Base-by-base conservation (phyloP, 2,888 invertebrate genomes). In the Troides helena region DNA sequence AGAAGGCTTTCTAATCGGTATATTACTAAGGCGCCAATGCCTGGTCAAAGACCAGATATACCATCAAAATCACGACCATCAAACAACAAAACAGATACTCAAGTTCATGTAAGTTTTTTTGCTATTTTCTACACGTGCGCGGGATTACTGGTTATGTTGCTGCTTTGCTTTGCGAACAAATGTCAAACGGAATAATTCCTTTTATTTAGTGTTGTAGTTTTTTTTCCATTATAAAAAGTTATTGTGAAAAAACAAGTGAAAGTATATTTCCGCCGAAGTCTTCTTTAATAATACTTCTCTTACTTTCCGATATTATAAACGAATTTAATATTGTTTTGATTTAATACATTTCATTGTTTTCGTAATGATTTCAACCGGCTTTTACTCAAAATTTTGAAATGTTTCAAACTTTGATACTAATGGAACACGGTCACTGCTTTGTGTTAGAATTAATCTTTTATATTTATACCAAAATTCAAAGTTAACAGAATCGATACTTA, bases 1-100 rank as follows among this genome's bases (percentile, higher is more conserved):
- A 86, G 92, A 76, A 88, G 85, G 74, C 85, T 92, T 67, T 92
- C 92, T n/a, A 89, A 90, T 76, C 83, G 92, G 68, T 92, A 88
- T 75, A 86, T 79, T 71, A 81, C 87, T 72, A 85, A 84, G 73
- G 76, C 88, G 36, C 81, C 87, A 21, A 76, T 79, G 17, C 73
- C 75, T 60, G 76, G 76, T 63, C 69, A 81, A 1, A 85, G 80
- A 71, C 80, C 82, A 71, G 87, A 87, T 57, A 76, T 77, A 61
- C 72, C 82, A 12, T 72, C 88, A 75, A 89, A 86, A 73, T 74
- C 87, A 66, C 77, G 74, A 25, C 75, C 81, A n/a, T 58, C 78
- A 3, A 79, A 78, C n/a, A 76, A 76, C 36, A 65, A 46, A 66
- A 78, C 78, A 69, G 78, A 80, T 61, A 73, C 72, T 66, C 74